Evolutionary conservation across 2,888 invertebrate genomes (phyloP).

Genomic region (Meandrusa payeni): DNA sequence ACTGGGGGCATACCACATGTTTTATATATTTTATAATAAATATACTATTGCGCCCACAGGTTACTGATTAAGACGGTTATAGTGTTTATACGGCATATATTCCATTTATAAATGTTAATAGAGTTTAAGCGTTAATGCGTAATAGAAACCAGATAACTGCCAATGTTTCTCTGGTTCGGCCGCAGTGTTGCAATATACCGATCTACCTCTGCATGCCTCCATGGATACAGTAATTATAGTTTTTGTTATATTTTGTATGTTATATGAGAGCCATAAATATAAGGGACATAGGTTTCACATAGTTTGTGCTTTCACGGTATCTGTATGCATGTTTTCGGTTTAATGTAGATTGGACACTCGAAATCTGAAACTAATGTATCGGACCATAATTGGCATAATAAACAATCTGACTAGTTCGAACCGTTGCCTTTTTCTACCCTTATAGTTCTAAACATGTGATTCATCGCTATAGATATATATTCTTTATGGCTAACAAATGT

Average conservation of each 20-base stretch:
- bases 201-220: conserved; percentile 77
- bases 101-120: conserved; percentile 22
- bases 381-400: conserved; percentile 60
- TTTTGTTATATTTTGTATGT: conserved; percentile 73
- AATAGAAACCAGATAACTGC: conserved; percentile 20
- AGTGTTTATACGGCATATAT: conserved; percentile 26
- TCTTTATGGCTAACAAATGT: too few relatives aligned
- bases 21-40: conserved; percentile 23
- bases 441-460: not conserved
- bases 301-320: conserved; percentile 41
- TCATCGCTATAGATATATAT: too few relatives aligned
- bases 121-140: conserved; percentile 11
- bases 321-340: conserved; percentile 56
- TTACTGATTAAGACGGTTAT: conserved; percentile 17
- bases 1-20: conserved; percentile 5
- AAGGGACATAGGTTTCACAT: conserved; percentile 50
- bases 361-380: conserved; percentile 57
- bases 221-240: conserved; percentile 61
- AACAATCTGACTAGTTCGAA: conserved; percentile 67
- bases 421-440: conserved; percentile 17
- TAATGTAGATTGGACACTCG: conserved; percentile 55
- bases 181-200: conserved; percentile 52
- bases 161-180: conserved; percentile 31
- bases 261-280: conserved; percentile 54
- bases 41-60: conserved; percentile 13